phyloP scores from a whole-genome alignment of 2,888 invertebrate genomes.

The Trachelus tabidus region DNA sequence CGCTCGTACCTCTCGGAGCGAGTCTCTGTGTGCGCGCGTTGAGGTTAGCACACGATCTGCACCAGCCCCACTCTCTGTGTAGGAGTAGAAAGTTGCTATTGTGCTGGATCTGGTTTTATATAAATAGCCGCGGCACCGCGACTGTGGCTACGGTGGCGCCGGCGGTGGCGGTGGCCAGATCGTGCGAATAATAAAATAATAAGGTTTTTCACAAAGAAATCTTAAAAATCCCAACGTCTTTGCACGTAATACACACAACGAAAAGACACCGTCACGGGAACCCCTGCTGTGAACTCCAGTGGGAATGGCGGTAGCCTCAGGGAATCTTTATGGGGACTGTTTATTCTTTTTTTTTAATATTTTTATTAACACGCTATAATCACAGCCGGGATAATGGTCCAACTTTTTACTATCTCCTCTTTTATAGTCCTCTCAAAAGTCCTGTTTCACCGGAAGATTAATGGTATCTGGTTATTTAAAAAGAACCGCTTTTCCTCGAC shows the following conservation, averaged over 20 bases:
- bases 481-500: neutral
- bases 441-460: neutral
- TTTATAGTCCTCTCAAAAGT: neutral
- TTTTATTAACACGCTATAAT: neutral
- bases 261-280: neutral
- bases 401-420: neutral
- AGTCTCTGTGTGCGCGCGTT: neutral
- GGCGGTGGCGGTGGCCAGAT: constrained; percentile 5
- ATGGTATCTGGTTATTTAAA: neutral
- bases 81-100: constrained; percentile 64
- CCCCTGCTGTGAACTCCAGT: neutral
- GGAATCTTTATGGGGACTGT: neutral
- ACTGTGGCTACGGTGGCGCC: constrained; percentile 30
- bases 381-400: neutral
- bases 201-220: constrained; percentile 13
- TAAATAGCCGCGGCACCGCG: constrained; percentile 51
- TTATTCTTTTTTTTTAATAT: neutral
- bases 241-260: neutral
- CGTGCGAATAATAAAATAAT: constrained; percentile 39
- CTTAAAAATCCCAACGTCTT: neutral
- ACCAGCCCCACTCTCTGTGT: constrained; percentile 41
- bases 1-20: neutral
- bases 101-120: constrained; percentile 62
- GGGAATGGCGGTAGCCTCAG: neutral
- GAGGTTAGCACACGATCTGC: constrained; percentile 14